Evolutionary conservation across 2,113 vertebrate genomes (phyloP).

Genomic region (Leptobrachium ailaonicum): DNA sequence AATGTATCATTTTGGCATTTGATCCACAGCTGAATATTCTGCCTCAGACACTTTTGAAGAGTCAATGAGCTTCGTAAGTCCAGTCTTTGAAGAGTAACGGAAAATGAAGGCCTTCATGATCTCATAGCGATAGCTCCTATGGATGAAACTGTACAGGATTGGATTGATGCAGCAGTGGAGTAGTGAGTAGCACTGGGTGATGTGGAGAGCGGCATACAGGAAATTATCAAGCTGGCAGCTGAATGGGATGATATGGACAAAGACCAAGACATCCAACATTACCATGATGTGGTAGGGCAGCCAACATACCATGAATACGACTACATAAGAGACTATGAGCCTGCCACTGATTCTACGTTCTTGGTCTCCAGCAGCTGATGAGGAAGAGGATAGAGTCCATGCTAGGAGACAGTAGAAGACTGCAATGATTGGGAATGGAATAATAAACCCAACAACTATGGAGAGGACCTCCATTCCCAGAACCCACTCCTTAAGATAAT

Average conservation of each 20-base stretch:
- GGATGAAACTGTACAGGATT: slow-evolving; percentile 85
- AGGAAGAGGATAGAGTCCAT: slow-evolving; percentile 59
- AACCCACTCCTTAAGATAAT: slow-evolving; percentile 78
- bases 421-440: slow-evolving; percentile 82
- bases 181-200: slow-evolving; percentile 86
- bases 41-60: slow-evolving; percentile 77
- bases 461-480: slow-evolving; percentile 84
- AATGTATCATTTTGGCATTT: slow-evolving; percentile 65
- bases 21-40: slow-evolving; percentile 83
- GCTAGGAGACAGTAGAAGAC: slow-evolving; percentile 81
- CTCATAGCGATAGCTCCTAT: slow-evolving; percentile 84
- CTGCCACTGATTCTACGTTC: slow-evolving; percentile 77
- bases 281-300: slow-evolving; percentile 81
- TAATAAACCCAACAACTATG: slow-evolving; percentile 77
- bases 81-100: slow-evolving; percentile 87
- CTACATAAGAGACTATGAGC: slow-evolving; percentile 81
- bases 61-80: slow-evolving; percentile 83
- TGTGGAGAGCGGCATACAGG: slow-evolving; percentile 75
- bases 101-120: slow-evolving; percentile 93
- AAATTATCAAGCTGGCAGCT: slow-evolving; percentile 83
- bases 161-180: slow-evolving; percentile 89
- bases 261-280: slow-evolving; percentile 78
- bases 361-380: slow-evolving; percentile 67
- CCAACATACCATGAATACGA: slow-evolving; percentile 89
- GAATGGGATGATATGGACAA: slow-evolving; percentile 77